Percentiles rank a stretch among this genome's conserved stretches.
These are phyloP conservation scores for Thaumatotibia leucotreta DNA, from an alignment of 1,140 invertebrate species.

Conservation along the genomic window DNA sequence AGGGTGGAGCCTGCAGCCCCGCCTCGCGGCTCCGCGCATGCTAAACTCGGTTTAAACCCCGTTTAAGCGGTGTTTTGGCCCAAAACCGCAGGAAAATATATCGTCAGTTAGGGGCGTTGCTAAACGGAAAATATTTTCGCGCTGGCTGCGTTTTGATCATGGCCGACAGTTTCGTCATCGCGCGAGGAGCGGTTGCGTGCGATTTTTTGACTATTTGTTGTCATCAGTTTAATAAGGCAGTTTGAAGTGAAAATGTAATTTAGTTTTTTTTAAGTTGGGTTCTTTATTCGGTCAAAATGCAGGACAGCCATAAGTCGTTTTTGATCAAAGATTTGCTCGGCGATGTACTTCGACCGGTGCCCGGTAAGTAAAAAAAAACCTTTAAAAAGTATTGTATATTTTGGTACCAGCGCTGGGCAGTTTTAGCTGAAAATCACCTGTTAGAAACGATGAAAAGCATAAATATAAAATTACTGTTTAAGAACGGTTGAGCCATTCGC, in stretches of 20 bases:
- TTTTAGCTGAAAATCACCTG: no score
- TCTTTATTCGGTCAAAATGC: constrained; percentile 49
- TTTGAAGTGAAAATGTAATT: neutral
- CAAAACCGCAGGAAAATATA: constrained; percentile 75
- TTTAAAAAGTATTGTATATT: no score
- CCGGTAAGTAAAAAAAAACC: no score
- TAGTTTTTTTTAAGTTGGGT: neutral
- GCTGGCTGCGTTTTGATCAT: constrained; percentile 62
- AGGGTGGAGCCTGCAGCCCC: constrained; percentile 50
- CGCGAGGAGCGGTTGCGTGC: no score
- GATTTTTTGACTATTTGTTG: no score
- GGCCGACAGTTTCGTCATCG: constrained; percentile 71
- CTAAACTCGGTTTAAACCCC: constrained; percentile 70
- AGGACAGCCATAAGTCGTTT: constrained; percentile 86
- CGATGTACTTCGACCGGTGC: constrained; percentile 80
- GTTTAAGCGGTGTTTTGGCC: constrained; percentile 75
- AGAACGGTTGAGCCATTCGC: no score
- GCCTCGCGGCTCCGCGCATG: constrained; percentile 57
- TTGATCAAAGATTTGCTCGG: constrained; percentile 86
- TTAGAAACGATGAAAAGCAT: no score
- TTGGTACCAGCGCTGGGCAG: no score
- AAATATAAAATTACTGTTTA: no score
- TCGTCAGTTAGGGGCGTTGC: constrained; percentile 64
- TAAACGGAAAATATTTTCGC: constrained; percentile 72
- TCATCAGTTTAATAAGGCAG: no score